Base-by-base conservation (phyloP, 2,797 vertebrate genomes). In the Takifugu ocellatus region DNA sequence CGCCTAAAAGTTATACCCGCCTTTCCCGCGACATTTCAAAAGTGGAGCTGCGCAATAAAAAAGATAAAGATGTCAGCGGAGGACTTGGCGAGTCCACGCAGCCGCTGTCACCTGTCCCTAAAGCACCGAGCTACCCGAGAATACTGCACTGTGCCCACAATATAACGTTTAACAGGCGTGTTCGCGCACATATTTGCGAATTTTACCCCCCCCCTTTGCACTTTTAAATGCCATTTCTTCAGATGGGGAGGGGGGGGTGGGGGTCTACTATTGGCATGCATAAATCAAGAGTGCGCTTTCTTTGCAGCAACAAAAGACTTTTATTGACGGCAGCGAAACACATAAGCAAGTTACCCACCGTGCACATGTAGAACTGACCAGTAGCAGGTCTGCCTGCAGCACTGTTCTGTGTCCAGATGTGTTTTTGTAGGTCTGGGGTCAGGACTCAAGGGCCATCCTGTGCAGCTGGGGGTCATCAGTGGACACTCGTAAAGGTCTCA, bases 271-370 rank as follows among this genome's bases (percentile, higher is more conserved):
- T 66, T 74, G 80, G 75, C 76, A 67, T 70, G 82, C 85, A 85
- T 89, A 88, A 84, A 89, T 88, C 78, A 85, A 78, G 61, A 51
- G 61, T 57, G 70, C 70, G 67, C 75, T 83, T 85, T 86, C 66
- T 69, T 54, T 69, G 66, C 59, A 69, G 46, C 66, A 85, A 90
- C 85, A 88, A 85, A 84, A 80, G 79, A 26, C 25, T 44, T 72
- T 63, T 66, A 75, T 78, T 77, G 79, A 79, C 74, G 64, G 59
- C 59, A n/a, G 45, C 25, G 65, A 10, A 51, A 49, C 61, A 15
- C 54, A 67, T 50, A 39, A 39, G 12, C 36, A 14, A 3, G 36
- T 39, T 39, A 12, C 14, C 36, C 72, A 27, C 55, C 25, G 75
- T 68, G 78, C 69, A 55, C 48, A 56, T 16, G 53, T 48, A 46